Base-by-base conservation (phyloP, 2,113 vertebrate genomes). In the Capra hircus region DNA sequence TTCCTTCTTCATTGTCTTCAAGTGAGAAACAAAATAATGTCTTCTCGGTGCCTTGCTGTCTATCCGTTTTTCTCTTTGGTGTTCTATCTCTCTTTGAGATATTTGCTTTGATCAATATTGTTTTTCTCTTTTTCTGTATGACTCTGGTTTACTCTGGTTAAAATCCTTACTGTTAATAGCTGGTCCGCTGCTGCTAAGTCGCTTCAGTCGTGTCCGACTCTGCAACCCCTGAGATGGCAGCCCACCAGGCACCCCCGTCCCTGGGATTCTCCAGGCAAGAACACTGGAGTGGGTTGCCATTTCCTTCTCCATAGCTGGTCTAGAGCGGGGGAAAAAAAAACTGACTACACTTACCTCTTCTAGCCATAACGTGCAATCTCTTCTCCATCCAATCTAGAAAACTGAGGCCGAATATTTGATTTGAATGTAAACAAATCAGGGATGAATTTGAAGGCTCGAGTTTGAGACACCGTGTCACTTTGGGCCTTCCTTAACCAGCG, bases 391-490 rank as follows among this genome's bases (percentile, higher is more conserved):
- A 53, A 1, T 17, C 67, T 77, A 33, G 64, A 36, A 95, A 90
- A 90, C 14, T 14, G 21, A 93, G 55, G 53, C 40, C 0, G 9
- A 62, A 43, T 67, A 50, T 88, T 95, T 84, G n/a, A 45, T 60
- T 77, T 94, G 59, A 45, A 88, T 21, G 83, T 82, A 83, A 95
- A n/a, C 55, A 88, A 36, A 19, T 28, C 2, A 81, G 91, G 40
- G 30, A 52, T 43, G 6, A 16, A 14, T 67, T n/a, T 27, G 15
- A 81, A 81, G 62, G 92, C 52, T 45, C 15, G 28, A 40, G 21
- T 52, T 13, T 77, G 81, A 81, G 28, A 55, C 4, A 11, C 5
- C 0, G 0, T 4, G 16, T 45, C 2, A 5, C 33, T n/a, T 59
- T 28, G 52, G 48, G 14, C 13, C 57, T 62, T 15, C 13, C 52